A percentile compares a stretch with the other conserved stretches of the same genome.
Evolutionary conservation across 2,888 invertebrate genomes (phyloP).

Genomic region (Prosopocoilus inquinatus): DNA sequence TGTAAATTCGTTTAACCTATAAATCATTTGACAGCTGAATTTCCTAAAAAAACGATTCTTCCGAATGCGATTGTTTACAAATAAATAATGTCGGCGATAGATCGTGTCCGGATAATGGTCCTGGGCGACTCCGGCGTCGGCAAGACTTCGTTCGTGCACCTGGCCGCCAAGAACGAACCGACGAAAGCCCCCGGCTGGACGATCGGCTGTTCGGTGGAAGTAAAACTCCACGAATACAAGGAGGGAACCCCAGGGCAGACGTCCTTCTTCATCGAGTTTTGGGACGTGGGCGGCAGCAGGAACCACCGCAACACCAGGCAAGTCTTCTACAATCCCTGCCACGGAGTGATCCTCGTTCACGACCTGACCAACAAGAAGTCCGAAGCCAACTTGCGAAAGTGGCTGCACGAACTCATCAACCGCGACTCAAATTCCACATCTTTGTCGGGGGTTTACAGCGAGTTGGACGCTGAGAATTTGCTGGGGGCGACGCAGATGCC

Average conservation of each 20-base stretch:
- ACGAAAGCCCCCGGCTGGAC: conserved; percentile 90
- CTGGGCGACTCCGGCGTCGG: conserved; percentile 94
- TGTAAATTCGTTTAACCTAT: too few species aligned
- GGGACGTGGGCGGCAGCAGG: conserved; percentile 96
- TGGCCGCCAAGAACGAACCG: conserved; percentile 86
- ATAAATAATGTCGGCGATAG: conserved; percentile 72
- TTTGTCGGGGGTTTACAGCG: conserved; percentile 53
- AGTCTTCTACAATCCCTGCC: conserved; percentile 91
- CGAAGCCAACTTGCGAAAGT: conserved; percentile 87
- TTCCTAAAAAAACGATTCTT: too few species aligned
- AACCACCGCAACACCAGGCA: conserved; percentile 90
- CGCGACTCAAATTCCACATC: conserved; percentile 58
- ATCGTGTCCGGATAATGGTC: conserved; percentile 87
- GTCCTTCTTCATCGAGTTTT: conserved; percentile 90
- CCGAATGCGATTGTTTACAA: background rate
- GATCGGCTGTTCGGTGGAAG: conserved; percentile 93
- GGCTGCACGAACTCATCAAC: conserved; percentile 88
- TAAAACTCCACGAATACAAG: conserved; percentile 91
- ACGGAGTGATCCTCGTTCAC: conserved; percentile 95
- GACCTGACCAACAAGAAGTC: conserved; percentile 96
- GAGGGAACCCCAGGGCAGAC: conserved; percentile 91
- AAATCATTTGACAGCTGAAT: too few species aligned
- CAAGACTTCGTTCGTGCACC: conserved; percentile 90
- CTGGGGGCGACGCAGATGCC: conserved; percentile 87
- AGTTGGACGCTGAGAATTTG: conserved; percentile 83